Base-by-base conservation (phyloP, 2,888 invertebrate genomes). In the Harpalus rufipes region DNA sequence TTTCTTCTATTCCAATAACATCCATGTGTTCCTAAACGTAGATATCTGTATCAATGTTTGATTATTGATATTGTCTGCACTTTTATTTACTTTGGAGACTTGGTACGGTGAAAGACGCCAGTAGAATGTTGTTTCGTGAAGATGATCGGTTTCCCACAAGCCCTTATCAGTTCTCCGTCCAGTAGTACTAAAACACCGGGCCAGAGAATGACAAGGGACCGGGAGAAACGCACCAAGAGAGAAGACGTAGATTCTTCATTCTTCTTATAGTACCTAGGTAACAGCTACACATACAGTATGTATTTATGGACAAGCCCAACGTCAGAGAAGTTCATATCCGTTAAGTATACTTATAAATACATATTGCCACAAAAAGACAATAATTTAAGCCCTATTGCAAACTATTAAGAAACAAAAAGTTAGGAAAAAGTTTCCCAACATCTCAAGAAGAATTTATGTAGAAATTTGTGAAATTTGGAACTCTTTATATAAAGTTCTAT, bases 111-210 rank as follows among this genome's bases (percentile, higher is more conserved):
- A 74, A 74, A 68, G 1, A 44, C 44, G 76, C 56, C 21, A 56
- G 25, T 76, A 56, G 14, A 41, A 18, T n/a, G 44, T 44, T 74
- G 78, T 58, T 21, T 21, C 63, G 63, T 63, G 92, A 92, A 90
- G 93, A 92, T 89, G 89, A 89, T 92, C 91, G 92, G 92, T 92
- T 91, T 93, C 92, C 93, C 94, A 95, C 95, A 95, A 94, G 97
- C 97, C 97, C 97, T 97, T 97, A 97, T 97, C 97, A 97, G 97
- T 97, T 97, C 97, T 97, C 97, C 97, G 97, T 97, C 97, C 97
- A 97, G 97, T 97, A 91, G 95, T 94, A 91, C 92, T 90, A 92
- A 92, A 93, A 95, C 94, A 97, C 95, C 96, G 96, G 97, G 96
- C 96, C 94, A 94, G 95, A 95, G 96, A 97, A 96, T 97, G 97